A percentile compares a stretch with the other conserved stretches of the same genome.
Conservation (phyloP, 2,888 invertebrate genomes). For the Sminthurides aquaticus region DNA sequence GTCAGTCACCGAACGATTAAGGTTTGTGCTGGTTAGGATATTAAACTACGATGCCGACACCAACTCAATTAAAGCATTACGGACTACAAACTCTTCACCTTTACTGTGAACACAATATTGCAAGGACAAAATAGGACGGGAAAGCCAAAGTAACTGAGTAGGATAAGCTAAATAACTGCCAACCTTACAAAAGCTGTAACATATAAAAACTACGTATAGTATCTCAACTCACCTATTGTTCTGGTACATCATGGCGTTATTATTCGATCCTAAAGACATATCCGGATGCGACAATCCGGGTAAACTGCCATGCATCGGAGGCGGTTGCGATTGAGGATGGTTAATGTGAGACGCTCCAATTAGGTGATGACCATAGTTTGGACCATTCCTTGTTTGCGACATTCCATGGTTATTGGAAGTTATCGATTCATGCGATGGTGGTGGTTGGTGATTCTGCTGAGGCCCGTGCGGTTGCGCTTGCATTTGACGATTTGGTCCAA, state of each 20-base stretch:
- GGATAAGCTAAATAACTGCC: too few relatives aligned
- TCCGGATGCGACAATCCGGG: slow-evolving; percentile 8
- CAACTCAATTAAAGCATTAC: too few relatives aligned
- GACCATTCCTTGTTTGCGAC: slow-evolving; percentile 5
- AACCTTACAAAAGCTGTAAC: neutral
- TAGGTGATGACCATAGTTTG: slow-evolving; percentile 17
- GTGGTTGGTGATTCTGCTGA: neutral
- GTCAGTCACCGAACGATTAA: too few relatives aligned
- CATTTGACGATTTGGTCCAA: slow-evolving; percentile 11
- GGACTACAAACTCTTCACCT: too few relatives aligned
- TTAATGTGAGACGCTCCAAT: neutral
- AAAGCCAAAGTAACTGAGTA: too few relatives aligned
- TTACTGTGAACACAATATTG: too few relatives aligned
- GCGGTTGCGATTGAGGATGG: slow-evolving; percentile 5
- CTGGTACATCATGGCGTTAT: slow-evolving; percentile 18
- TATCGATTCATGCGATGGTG: slow-evolving; percentile 7
- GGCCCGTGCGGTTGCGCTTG: slow-evolving; percentile 1
- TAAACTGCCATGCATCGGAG: neutral
- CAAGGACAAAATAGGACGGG: too few relatives aligned
- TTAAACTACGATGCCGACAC: too few relatives aligned
- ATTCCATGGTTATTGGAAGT: slow-evolving; percentile 3
- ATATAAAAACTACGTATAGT: neutral
- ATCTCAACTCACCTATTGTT: slow-evolving; percentile 19
- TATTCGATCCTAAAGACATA: neutral
- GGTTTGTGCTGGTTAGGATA: too few relatives aligned